Conservation (phyloP, 2,113 vertebrate species). For the Hiodon alosoides region DNA sequence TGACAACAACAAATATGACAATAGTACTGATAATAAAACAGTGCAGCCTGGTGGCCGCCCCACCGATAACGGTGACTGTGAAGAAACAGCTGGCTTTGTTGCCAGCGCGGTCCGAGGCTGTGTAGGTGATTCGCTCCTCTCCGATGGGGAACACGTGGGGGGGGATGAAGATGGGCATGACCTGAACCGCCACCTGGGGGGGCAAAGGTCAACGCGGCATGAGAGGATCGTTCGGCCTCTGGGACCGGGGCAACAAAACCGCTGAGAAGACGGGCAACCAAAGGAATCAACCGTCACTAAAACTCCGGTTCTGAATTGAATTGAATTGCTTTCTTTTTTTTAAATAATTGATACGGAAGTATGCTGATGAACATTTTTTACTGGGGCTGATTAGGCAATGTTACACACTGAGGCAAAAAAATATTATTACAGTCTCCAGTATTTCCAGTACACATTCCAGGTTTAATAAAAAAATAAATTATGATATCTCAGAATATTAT, state of each 20-base stretch:
- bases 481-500: no score
- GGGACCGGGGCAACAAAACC: background rate
- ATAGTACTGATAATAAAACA: background rate
- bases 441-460: no score
- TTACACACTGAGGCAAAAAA: no score
- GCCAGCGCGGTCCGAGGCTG: slow-evolving; percentile 68
- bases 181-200: slow-evolving; percentile 74
- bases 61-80: slow-evolving; percentile 82
- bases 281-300: background rate
- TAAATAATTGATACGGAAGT: no score
- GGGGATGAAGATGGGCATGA: slow-evolving; percentile 80
- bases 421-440: no score
- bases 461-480: no score
- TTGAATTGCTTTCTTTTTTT: no score
- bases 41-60: slow-evolving; percentile 40
- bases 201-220: slow-evolving; percentile 18
- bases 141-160: slow-evolving; percentile 86
- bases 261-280: background rate
- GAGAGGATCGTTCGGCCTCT: background rate
- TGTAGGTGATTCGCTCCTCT: slow-evolving; percentile 76
- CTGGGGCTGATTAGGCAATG: no score
- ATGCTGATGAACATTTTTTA: no score
- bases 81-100: slow-evolving; percentile 91
- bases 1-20: background rate
- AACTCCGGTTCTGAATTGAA: no score